Evolutionary conservation across 2,113 vertebrate genomes (phyloP), one percentile per base, ranked within the genome.

Genomic region (Chamaetylas fuelleborni): DNA sequence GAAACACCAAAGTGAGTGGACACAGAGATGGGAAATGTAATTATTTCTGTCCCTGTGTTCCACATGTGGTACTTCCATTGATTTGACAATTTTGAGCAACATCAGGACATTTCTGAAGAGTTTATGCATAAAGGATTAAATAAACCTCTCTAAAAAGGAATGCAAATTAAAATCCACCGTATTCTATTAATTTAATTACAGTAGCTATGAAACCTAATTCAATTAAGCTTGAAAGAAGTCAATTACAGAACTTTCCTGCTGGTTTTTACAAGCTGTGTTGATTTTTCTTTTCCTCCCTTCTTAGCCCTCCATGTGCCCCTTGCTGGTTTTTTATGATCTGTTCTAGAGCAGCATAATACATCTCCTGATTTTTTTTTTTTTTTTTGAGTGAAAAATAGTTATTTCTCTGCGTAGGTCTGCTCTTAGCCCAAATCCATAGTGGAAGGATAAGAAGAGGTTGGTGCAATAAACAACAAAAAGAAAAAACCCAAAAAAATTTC

Each of bases 181-280:
- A 77, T 73, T 91, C 72, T 88, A 53, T 80, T 94, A 88, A 53
- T 88, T 88, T 96, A 96, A 96, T 96, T 96, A 95, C 92, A 96
- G 93, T 67, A 90, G 90, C 94, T 92, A 81, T 93, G 96, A 95
- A 93, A 78, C 90, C 58, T 92, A 94, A 95, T 84, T 94, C 82
- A 82, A 93, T 96, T 96, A 92, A 77, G 85, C 79, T 74, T 51
- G 88, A 19, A 83, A 88, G 66, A 88, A 91, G 76, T 51, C 91
- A 88, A 94, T 96, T 94, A 96, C 72, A 92, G 82, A 94, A 93
- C 20, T 90, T 95, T 95, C 95, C 95, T 92, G 95, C 95, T 97
- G 92, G 1, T 91, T 92, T 95, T 87, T 70, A 87, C 82, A 81
- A 94, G 90, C 95, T 72, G 80, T 54, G 81, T 86, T 87, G 91